Conservation (phyloP, 2,113 vertebrate genomes). For the Petroica traversi region DNA sequence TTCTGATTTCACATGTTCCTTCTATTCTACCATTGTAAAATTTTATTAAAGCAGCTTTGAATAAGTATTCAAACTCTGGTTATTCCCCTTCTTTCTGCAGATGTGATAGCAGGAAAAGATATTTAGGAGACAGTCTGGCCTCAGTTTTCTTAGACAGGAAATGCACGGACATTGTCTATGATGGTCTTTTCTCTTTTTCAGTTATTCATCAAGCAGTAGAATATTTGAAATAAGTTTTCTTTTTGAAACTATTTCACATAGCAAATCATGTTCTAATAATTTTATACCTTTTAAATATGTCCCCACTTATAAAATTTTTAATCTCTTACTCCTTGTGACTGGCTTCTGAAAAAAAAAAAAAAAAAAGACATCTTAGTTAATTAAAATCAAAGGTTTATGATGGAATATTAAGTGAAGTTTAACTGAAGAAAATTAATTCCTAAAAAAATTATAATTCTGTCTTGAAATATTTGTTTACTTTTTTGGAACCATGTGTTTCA, state of each 20-base stretch:
- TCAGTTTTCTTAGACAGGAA: not conserved
- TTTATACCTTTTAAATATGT: not conserved
- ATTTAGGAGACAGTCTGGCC: not conserved
- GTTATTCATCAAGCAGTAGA: not conserved
- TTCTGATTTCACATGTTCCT: not conserved
- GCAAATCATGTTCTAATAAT: not conserved
- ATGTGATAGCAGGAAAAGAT: not conserved
- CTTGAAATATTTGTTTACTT: not conserved
- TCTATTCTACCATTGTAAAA: not conserved
- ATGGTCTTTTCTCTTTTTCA: not conserved
- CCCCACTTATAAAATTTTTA: not conserved
- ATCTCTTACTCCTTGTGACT: not conserved
- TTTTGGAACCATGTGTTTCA: not conserved
- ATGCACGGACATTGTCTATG: not conserved
- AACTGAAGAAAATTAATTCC: not conserved
- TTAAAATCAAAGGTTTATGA: not conserved
- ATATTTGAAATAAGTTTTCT: not conserved
- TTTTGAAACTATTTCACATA: not conserved
- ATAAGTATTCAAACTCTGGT: not conserved
- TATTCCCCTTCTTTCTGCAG: not conserved
- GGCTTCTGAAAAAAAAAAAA: not conserved
- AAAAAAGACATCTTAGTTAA: not conserved
- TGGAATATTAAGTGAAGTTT: not conserved
- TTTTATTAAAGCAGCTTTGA: not conserved
- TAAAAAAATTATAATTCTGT: not conserved